Evolutionary conservation across 2,113 vertebrate species (phyloP).

Genomic region (Suricata suricatta): DNA sequence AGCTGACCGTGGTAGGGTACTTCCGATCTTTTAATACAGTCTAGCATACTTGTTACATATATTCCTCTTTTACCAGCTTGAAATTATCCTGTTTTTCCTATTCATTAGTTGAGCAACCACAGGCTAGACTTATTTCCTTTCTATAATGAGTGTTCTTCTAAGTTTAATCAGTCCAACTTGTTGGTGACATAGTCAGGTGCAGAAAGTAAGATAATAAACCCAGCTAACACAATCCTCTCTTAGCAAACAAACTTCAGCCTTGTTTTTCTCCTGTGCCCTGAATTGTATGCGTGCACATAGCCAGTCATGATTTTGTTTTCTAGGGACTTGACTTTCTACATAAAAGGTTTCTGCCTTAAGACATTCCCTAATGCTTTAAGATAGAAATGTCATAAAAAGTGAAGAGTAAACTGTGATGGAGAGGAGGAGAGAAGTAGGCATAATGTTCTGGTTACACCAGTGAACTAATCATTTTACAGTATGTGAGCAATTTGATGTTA

Average conservation of each 20-base stretch:
- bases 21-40: background rate
- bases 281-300: background rate
- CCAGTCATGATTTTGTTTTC: background rate
- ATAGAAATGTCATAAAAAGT: background rate
- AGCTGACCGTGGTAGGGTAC: background rate
- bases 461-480: background rate
- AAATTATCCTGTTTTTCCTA: constrained; percentile 21
- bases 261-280: background rate
- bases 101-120: constrained; percentile 41
- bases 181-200: background rate
- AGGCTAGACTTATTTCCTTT: constrained; percentile 49
- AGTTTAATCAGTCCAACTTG: background rate
- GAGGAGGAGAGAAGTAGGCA: background rate
- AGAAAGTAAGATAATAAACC: constrained; percentile 33
- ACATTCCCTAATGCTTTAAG: background rate
- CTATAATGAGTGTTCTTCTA: constrained; percentile 4
- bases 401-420: background rate
- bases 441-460: background rate
- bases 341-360: background rate
- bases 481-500: background rate
- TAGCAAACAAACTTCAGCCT: background rate
- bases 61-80: constrained; percentile 19
- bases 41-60: background rate
- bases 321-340: background rate
- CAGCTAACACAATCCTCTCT: background rate